Base-by-base conservation (phyloP, 2,797 vertebrate species). In the Nasua narica region DNA sequence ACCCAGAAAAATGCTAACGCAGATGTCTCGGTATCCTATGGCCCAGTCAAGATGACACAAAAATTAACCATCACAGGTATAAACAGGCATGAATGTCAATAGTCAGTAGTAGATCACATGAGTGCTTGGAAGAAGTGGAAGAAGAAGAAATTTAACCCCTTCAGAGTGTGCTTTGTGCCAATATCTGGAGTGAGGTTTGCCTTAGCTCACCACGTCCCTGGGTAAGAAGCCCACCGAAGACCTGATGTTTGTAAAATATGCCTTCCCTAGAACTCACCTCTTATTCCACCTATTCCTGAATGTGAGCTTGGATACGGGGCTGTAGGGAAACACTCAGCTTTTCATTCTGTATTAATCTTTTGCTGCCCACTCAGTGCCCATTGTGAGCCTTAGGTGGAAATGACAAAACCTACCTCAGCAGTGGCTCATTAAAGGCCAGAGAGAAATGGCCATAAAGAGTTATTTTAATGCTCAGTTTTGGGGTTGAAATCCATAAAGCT, bases 321-420 rank as follows among this genome's bases (percentile, higher is more conserved):
- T 37, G 85, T 23, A 58, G 62, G 43, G 78, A 90, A 92, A 87
- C 60, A 87, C 50, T 85, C 48, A 40, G 32, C 87, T 88, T 95
- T 92, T 95, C 72, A 88, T 86, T 60, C 56, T 84, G 37, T 89
- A 94, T 92, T 97, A 90, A 97, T 97, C 67, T 95, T 97, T 87
- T 50, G 21, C 46, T 96, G 56, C 79, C 88, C 88, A 43, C 74
- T 65, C 76, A 77, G 54, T 18, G 15, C 56, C 56, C 77, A 37
- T 32, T 50, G 69, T 83, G 94, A 96, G 88, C 14, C 35, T 93
- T 40, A 37, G 83, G 83, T 84, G 7, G 88, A 92, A 77, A 87
- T 70, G 83, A 85, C 82, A 95, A 94, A 94, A 84, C 32, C 48
- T 14, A 7, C n/a, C 90, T 87, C 76, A 69, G 54, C 90, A 79